A percentile compares a stretch with the other conserved stretches of the same genome.
Conservation (phyloP, 2,888 invertebrate genomes). For the Monoplex corrugatus region DNA sequence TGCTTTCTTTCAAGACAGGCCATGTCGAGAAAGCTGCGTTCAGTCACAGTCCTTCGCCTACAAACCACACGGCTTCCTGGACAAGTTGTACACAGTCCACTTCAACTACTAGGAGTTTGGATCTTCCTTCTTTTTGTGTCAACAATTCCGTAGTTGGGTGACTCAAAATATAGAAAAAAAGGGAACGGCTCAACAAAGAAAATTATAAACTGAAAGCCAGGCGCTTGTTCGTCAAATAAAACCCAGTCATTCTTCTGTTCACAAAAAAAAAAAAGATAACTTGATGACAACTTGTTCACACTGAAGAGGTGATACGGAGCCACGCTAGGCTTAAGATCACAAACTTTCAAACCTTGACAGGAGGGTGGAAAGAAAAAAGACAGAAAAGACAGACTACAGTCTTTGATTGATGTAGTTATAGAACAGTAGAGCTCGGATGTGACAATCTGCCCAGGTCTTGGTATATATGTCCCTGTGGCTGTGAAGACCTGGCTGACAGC, state of each 20-base stretch:
- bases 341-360: constrained; percentile 5
- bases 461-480: constrained; percentile 12
- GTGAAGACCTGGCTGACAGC: background rate
- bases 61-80: background rate
- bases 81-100: background rate
- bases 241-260: constrained; percentile 13
- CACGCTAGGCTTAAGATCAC: constrained; percentile 10
- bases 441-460: constrained; percentile 11
- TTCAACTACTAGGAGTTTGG: background rate
- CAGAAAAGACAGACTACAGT: background rate
- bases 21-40: background rate
- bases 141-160: background rate
- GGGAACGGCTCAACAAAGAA: background rate
- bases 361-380: constrained; percentile 6
- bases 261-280: background rate
- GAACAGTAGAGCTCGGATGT: background rate
- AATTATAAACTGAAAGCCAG: no score
- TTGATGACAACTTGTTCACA: background rate
- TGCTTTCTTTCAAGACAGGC: background rate
- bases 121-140: background rate
- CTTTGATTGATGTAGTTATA: background rate
- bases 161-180: background rate
- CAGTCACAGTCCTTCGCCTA: background rate
- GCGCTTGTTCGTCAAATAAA: no score
- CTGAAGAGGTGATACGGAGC: constrained; percentile 11